Evolutionary conservation across 2,797 vertebrate genomes (phyloP).

Genomic region (Poeciliopsis paucimaculata): DNA sequence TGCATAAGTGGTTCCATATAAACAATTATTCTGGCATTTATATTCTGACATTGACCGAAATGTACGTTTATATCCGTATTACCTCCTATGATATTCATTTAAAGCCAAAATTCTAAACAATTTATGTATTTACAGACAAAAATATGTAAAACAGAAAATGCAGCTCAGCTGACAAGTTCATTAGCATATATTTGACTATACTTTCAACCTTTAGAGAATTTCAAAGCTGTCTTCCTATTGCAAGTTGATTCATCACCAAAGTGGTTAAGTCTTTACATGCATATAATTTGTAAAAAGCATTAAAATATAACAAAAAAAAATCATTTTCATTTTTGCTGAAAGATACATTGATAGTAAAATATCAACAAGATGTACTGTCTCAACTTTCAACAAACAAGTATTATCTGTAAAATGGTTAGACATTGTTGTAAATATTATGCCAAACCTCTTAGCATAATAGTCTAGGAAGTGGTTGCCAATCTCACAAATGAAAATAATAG

Average conservation of each 20-base stretch:
- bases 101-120: not conserved
- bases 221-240: not conserved
- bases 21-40: not conserved
- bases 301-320: not conserved
- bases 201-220: not conserved
- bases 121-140: slow-evolving; percentile 4
- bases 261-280: not conserved
- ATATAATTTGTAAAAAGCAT: not conserved
- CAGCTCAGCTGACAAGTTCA: not conserved
- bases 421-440: not conserved
- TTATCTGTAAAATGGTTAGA: not conserved
- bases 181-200: not conserved
- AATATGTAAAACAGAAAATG: not conserved
- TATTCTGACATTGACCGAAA: not conserved
- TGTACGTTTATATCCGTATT: not conserved
- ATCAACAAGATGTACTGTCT: not conserved
- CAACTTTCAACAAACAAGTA: not conserved
- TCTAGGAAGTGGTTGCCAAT: not conserved
- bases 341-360: not conserved
- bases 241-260: not conserved
- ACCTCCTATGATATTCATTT: not conserved
- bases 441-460: not conserved
- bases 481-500: not conserved
- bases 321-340: not conserved
- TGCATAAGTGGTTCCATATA: not conserved